Evolutionary conservation across 2,797 vertebrate genomes (phyloP), one percentile per base, ranked within the genome.

Genomic region (Brachyrhaphis roseni): DNA sequence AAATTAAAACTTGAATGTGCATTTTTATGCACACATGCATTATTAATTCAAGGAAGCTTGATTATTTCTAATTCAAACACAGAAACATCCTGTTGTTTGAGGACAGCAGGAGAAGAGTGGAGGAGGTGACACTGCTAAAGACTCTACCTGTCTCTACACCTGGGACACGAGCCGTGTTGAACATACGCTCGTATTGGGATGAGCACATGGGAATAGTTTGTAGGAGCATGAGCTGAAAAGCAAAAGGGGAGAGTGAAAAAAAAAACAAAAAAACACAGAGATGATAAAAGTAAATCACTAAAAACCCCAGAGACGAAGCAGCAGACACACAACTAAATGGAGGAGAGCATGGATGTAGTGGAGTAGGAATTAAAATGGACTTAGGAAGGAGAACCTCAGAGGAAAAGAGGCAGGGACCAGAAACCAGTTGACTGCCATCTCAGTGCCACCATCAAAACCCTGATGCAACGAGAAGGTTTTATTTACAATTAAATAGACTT

Each of bases 91-190:
- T 31, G 84, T 84, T 79, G 77, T n/a, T n/a, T 86, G 83, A 79
- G 77, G 78, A 90, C 80, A 90, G 86, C 49, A 84, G 79, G 82
- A 90, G 85, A 80, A 87, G 86, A 83, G 89, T 89, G 82, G 81
- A 86, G 84, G 84, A 93, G 88, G 85, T 77, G 74, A 88, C 83
- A 91, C 87, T 80, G 86, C 92, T 94, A 90, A 88, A 89, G 82
- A 96, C 91, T 96, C 92, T 96, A 97, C 95, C 97, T 97, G 96
- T 95, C 89, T 96, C 96, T 96, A 97, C 94, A 95, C 95, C 95
- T 91, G 95, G 95, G 82, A 96, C 94, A 93, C 96, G 96, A 95
- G 89, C 95, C 91, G 93, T 93, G 95, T 95, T 97, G 96, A 97
- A 97, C 93, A 95, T 94, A 90, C 77, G 92, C 95, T 97, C 96